These are phyloP conservation scores for Tetramorium alpestre DNA, from an alignment of 1,140 invertebrate species.

Conservation along the genomic window DNA sequence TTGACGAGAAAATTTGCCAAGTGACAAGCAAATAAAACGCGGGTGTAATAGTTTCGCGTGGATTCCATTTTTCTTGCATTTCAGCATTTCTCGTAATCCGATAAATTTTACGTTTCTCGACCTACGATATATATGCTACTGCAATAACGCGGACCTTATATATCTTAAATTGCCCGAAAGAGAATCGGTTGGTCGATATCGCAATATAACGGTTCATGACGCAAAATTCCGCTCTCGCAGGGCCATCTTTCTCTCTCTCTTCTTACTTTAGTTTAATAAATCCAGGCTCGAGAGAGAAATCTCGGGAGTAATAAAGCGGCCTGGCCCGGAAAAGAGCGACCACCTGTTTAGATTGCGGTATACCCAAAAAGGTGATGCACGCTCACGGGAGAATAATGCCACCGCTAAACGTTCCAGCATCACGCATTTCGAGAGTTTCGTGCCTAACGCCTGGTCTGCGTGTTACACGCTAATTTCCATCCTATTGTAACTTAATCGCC, in stretches of 20 bases:
- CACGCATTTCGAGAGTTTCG: slow-evolving; percentile 32
- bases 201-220: slow-evolving; percentile 43
- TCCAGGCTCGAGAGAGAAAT: slow-evolving; percentile 12
- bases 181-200: slow-evolving; percentile 44
- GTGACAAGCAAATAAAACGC: slow-evolving; percentile 10
- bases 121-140: neutral
- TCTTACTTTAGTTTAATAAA: slow-evolving; percentile 28
- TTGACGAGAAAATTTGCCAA: neutral
- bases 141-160: slow-evolving; percentile 14
- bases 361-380: neutral
- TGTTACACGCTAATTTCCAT: slow-evolving; percentile 47
- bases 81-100: slow-evolving; percentile 6
- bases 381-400: slow-evolving; percentile 2
- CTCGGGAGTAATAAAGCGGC: slow-evolving; percentile 35
- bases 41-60: neutral
- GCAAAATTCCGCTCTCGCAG: slow-evolving; percentile 35
- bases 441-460: neutral
- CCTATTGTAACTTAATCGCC: slow-evolving; percentile 43
- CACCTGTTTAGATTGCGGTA: slow-evolving; percentile 46
- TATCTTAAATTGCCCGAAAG: slow-evolving; percentile 29
- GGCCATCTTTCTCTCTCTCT: neutral
- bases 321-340: slow-evolving; percentile 16
- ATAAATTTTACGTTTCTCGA: slow-evolving; percentile 37
- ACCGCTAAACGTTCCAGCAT: slow-evolving; percentile 21
- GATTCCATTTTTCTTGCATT: slow-evolving; percentile 9